Evolutionary conservation across 2,888 invertebrate species (phyloP), one percentile per base, ranked within the genome.

Genomic region (Dolomedes plantarius): DNA sequence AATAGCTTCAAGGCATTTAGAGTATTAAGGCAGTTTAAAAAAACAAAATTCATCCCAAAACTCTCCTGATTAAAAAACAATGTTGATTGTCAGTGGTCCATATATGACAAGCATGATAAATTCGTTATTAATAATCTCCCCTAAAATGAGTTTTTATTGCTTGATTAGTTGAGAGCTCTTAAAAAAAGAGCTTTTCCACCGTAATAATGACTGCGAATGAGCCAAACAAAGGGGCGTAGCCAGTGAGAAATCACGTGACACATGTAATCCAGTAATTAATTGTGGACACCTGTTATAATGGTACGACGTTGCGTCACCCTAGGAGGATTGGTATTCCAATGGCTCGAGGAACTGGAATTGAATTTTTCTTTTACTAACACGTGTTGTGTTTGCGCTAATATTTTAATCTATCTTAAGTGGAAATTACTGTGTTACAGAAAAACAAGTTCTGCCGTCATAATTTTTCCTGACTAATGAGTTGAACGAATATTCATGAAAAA

Each of bases 261-360:
- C 6, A n/a, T 39, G 27, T 74, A 75, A 81, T 62, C 81, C 81
- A 75, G 41, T 81, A 75, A 81, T 81, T 81, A 81, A 81, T 69
- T 74, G 19, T 16, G 3, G 32, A 32, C 13, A 32, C 32, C 23
- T 32, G 32, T n/a, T 31, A 27, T 32, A 32, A 67, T 32, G 11
- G 65, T 7, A 7, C n/a, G n/a, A n/a, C n/a, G 29, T 31, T 67
- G 19, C 19, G 19, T 67, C 65, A 67, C 5, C 65, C 19, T 29
- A 32, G 27, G 36, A 46, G 68, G 50, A 50, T 77, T 68, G 36
- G 50, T 77, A 56, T 80, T 73, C 28, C n/a, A 50, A 80, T 67
- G 23, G 19, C 32, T 3, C 19, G 28, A 23, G 11, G 23, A 56
- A 56, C 56, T 56, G 56, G 56, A 56, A 16, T 23, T 3, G 23